phyloP scores from a whole-genome alignment of 92 coral and sea anemone genomes.

The Porites lobata region DNA sequence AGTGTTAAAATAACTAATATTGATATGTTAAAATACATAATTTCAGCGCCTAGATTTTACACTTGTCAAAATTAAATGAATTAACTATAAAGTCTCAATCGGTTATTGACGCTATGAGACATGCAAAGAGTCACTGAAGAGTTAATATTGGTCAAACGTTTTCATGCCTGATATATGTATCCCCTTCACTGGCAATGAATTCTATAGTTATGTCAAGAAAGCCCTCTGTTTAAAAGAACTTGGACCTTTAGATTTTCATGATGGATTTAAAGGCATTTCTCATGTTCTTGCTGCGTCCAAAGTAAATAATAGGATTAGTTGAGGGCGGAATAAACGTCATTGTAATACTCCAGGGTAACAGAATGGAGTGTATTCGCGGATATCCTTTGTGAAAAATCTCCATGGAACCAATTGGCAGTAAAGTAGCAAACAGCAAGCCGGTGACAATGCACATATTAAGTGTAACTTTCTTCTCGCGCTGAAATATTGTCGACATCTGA shows the following conservation, averaged over 20 bases:
- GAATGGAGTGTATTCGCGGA: neutral
- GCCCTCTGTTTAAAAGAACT: no score
- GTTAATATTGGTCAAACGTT: no score
- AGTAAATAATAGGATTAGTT: neutral
- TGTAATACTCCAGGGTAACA: neutral
- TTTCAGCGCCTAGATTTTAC: no score
- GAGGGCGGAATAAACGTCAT: neutral
- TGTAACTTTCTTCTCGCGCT: conserved; percentile 19
- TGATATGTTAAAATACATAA: no score
- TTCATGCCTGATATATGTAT: no score
- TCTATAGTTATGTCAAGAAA: no score
- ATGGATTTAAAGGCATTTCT: conserved; percentile 10
- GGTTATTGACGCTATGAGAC: no score
- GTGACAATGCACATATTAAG: neutral
- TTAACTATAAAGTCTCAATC: no score
- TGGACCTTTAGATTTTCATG: neutral
- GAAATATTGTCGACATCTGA: neutral
- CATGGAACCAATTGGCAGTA: neutral
- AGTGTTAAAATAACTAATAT: no score
- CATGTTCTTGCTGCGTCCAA: neutral
- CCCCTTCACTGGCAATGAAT: no score
- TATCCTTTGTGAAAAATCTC: neutral
- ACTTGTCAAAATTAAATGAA: no score
- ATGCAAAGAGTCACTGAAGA: no score
- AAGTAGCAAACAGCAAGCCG: neutral